Conservation (phyloP, 1,140 invertebrate species). For the Drosophila repleta region DNA sequence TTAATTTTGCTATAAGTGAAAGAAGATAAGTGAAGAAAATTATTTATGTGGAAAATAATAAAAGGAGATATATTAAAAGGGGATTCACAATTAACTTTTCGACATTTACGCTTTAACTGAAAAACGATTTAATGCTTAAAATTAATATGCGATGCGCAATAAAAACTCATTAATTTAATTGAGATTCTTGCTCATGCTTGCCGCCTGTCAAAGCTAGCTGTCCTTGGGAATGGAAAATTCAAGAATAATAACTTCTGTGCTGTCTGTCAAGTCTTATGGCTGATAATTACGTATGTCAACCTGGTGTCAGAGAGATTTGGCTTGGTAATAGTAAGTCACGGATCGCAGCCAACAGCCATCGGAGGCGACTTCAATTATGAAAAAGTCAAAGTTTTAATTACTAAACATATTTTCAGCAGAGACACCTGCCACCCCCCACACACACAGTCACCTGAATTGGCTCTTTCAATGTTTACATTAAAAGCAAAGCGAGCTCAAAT, state of each 20-base stretch:
- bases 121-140: too few species aligned
- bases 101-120: too few species aligned
- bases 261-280: not conserved
- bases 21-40: too few species aligned
- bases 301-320: conserved; percentile 34
- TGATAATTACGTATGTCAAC: conserved; percentile 31
- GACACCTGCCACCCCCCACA: too few species aligned
- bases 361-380: conserved; percentile 7
- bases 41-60: too few species aligned
- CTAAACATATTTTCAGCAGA: conserved; percentile 9
- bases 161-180: conserved; percentile 7
- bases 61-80: not conserved
- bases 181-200: not conserved
- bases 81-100: too few species aligned
- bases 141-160: too few species aligned
- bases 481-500: conserved; percentile 50
- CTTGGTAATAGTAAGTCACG: not conserved
- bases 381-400: conserved; percentile 35
- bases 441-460: conserved; percentile 3
- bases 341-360: not conserved
- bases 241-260: not conserved
- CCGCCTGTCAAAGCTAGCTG: not conserved
- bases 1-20: too few species aligned
- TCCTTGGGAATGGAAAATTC: not conserved
- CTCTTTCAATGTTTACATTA: conserved; percentile 60